Evolutionary conservation across 2,797 vertebrate genomes (phyloP).

Genomic region (Halcyon badia): DNA sequence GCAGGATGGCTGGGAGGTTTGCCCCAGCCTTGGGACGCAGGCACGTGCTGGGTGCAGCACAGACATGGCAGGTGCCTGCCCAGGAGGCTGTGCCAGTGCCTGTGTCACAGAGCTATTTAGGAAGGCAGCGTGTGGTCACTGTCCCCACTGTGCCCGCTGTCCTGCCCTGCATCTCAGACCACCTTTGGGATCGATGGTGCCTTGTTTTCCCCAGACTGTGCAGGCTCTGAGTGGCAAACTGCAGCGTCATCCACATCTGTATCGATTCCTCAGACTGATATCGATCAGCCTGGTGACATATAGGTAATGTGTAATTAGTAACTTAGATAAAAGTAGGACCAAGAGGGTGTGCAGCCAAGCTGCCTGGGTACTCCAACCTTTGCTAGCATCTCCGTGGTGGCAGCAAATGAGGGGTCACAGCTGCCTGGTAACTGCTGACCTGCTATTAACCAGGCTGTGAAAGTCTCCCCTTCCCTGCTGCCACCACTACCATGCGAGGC

Average conservation of each 20-base stretch:
- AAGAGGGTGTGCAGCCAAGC: background rate
- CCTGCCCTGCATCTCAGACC: background rate
- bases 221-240: slow-evolving; percentile 50
- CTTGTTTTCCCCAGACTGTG: background rate
- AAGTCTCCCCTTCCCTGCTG: background rate
- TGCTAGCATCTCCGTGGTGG: background rate
- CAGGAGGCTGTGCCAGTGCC: background rate
- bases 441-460: background rate
- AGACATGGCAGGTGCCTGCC: background rate
- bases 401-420: background rate
- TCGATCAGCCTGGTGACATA: slow-evolving; percentile 36
- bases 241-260: accelerated
- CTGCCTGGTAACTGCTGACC: background rate
- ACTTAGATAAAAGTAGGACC: slow-evolving; percentile 1
- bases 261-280: slow-evolving; percentile 26
- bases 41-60: accelerated
- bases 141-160: background rate
- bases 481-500: accelerated
- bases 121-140: background rate
- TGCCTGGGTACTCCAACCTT: background rate
- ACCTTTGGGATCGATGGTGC: background rate
- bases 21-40: background rate
- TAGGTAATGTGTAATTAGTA: slow-evolving; percentile 60
- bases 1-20: background rate
- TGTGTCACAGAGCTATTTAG: background rate